Base-by-base conservation (phyloP, 1,140 invertebrate genomes). In the Diprion similis region DNA sequence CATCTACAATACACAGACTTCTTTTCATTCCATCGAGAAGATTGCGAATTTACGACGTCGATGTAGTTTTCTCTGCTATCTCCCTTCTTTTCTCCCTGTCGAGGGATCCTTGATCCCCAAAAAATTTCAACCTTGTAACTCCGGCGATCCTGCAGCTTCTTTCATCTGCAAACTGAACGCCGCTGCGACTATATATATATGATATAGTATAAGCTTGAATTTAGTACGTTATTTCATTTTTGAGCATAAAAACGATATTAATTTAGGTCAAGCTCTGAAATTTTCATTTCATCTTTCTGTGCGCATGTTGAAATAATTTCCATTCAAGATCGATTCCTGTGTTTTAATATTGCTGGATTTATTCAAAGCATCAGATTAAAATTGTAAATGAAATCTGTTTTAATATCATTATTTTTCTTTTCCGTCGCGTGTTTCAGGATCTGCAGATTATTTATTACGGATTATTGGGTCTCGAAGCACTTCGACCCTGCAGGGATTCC, bases 401-500 rank as follows among this genome's bases (percentile, higher is more conserved):
- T 6, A 3, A 6, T 37, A 37, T 6, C 6, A 37, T 37, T 2
- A 66, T 65, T 59, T 10, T 70, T 64, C 48, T 72, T 64, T 66
- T 76, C 70, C 73, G 45, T 78, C 72, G 77, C 77, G 72, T 72
- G 65, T 88, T 89, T 4, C 88, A 95, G 92, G 94, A 95, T 83
- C 85, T 95, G 71, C 92, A 94, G 82, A 90, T 94, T 68, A 94
- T 95, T 78, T 94, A 93, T 83, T 92, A 92, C 81, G 93, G 92
- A 74, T 89, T 95, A 46, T 90, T 93, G 81, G 91, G 91, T 19
- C 89, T 95, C 86, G 94, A 95, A 84, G 93, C 93, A 37, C 85
- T 95, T 75, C 90, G 92, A 46, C 91, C 91, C 66, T 90, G 93
- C 69, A 85, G 94, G 70, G 94, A 95, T 81, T 92, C 93, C 10